Evolutionary conservation across 2,113 vertebrate species (phyloP), one percentile per base, ranked within the genome.

Genomic region (Lipophrys pholis): DNA sequence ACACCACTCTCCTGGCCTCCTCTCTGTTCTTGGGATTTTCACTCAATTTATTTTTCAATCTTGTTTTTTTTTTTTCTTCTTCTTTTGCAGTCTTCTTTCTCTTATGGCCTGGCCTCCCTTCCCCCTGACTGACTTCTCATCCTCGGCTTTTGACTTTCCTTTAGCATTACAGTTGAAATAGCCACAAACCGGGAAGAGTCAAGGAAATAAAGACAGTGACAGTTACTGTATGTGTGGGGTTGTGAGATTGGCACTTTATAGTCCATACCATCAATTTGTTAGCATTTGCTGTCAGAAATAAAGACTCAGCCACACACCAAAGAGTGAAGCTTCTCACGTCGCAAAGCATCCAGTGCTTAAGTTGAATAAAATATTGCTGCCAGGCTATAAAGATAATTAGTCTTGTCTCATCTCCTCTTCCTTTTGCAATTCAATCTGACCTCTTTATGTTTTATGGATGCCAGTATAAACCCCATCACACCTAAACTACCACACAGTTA

Each of bases 401-500:
- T 90, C 88, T 78, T 82, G 86, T 87, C 88, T 93, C 89, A 89
- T 93, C 86, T 84, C 70, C 72, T 89, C 87, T 88, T 80, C 88
- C 70, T 73, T 83, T 84, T 66, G 81, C 92, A 93, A 93, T 94
- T 93, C 91, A 81, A 91, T 84, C 83, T 92, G 92, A 94, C 92
- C 93, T 78, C 82, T 89, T 72, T 92, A 94, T 94, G 86, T 92
- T 94, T 95, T 92, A 94, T 95, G 90, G 73, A 94, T 92, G 56
- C 82, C 86, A 82, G 78, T 78, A 89, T 85, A 82, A 84, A 87
- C 81, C 74, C 76, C 40, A 56, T 76, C 69, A 78, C 38, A 83
- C 81, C 80, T 78, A 80, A 85, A 83, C 86, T 38, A 76, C 73
- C 55, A 54, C 72, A 59, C 77, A 73, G 85, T 78, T 80, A 89